Conservation (phyloP, 2,113 vertebrate species). For the Pardalotus punctatus region DNA sequence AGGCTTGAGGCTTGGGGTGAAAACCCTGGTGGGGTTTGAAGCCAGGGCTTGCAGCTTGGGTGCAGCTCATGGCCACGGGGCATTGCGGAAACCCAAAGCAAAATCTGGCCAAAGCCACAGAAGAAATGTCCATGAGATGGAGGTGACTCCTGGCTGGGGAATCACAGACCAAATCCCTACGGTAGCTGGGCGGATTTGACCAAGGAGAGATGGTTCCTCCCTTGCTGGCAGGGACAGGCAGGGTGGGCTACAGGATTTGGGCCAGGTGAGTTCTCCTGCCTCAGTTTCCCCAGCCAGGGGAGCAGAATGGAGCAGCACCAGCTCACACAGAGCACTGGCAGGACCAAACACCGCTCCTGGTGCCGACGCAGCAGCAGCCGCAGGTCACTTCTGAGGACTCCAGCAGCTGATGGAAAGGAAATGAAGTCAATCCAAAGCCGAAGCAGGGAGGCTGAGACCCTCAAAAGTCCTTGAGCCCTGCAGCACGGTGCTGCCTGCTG, state of each 20-base stretch:
- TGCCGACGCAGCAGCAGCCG: background rate
- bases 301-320: rapidly evolving
- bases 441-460: constrained; percentile 23
- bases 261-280: background rate
- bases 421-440: background rate
- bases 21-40: rapidly evolving
- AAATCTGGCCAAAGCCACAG: background rate
- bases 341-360: rapidly evolving
- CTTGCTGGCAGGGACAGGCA: background rate
- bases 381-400: background rate
- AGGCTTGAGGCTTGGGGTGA: background rate
- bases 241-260: background rate
- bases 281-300: background rate
- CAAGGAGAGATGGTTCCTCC: background rate
- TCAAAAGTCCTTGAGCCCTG: constrained; percentile 59
- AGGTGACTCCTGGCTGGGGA: background rate
- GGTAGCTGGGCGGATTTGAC: background rate
- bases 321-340: rapidly evolving
- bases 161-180: rapidly evolving
- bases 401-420: background rate
- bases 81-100: background rate
- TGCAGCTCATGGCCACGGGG: rapidly evolving
- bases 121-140: background rate
- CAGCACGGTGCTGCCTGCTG: background rate
- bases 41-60: background rate